Percentiles rank a stretch among this genome's conserved stretches.
Evolutionary conservation across 2,113 vertebrate species (phyloP).

Genomic region (Sinocyclocheilus anshuiensis): DNA sequence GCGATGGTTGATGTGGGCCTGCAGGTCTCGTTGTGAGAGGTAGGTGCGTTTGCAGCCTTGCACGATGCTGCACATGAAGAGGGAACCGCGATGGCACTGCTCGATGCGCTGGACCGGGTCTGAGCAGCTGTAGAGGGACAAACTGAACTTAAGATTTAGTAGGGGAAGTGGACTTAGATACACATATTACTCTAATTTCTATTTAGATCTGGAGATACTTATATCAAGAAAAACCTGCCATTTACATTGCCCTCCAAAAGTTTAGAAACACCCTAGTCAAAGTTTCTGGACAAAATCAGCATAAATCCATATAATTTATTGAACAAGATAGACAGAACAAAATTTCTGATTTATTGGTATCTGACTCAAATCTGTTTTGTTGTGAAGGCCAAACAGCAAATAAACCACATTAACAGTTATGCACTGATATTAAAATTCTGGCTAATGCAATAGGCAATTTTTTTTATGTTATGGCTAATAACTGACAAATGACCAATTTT

Average conservation of each 20-base stretch:
- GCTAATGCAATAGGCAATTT: no score
- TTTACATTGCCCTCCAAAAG: not conserved
- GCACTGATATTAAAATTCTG: no score
- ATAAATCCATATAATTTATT: not conserved
- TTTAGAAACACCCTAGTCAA: not conserved
- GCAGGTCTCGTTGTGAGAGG: conserved; percentile 94
- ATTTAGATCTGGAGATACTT: not conserved
- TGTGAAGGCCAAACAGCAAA: no score
- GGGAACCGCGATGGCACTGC: conserved; percentile 92
- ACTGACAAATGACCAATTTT: no score
- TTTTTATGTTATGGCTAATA: no score
- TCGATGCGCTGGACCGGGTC: conserved; percentile 97
- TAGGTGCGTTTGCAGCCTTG: conserved; percentile 98
- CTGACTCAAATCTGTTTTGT: no score
- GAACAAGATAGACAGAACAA: no score
- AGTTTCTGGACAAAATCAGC: not conserved
- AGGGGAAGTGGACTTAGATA: conserved; percentile 47
- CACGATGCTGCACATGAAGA: conserved; percentile 98
- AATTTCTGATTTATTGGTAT: no score
- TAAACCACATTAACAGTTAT: no score
- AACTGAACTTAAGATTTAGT: conserved; percentile 67
- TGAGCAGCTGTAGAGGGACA: conserved; percentile 84
- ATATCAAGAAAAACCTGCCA: not conserved
- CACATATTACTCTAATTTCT: not conserved
- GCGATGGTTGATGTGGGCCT: conserved; percentile 98